Conservation (phyloP, 2,888 invertebrate species). For the Ceriagrion tenellum region DNA sequence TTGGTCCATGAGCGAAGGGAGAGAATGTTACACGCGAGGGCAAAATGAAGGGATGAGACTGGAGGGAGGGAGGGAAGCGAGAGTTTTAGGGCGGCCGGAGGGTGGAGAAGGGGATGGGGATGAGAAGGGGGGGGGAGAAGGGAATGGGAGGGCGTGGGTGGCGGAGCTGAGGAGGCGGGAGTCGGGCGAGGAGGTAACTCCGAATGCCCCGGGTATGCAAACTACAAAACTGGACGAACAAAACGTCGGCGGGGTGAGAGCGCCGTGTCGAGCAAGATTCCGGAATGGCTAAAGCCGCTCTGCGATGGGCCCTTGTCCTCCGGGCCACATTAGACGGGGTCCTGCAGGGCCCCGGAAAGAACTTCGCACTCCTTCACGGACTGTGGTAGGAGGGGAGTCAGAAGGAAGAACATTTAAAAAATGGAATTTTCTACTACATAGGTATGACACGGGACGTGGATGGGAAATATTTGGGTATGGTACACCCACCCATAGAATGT, state of each 20-base stretch:
- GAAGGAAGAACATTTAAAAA: too few species aligned
- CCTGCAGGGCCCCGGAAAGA: not conserved
- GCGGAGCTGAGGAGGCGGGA: not conserved
- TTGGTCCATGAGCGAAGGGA: slow-evolving; percentile 36
- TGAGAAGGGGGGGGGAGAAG: not conserved
- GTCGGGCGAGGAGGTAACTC: not conserved
- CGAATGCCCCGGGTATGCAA: slow-evolving; percentile 46
- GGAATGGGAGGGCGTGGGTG: too few species aligned
- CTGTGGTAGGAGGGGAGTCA: not conserved
- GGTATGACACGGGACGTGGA: too few species aligned
- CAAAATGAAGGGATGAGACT: not conserved
- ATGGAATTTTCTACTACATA: too few species aligned
- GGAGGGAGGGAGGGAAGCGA: not conserved
- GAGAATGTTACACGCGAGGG: not conserved
- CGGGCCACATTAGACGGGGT: not conserved
- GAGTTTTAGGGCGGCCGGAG: not conserved
- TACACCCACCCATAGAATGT: too few species aligned
- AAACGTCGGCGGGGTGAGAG: slow-evolving; percentile 25
- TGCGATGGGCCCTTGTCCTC: slow-evolving; percentile 9
- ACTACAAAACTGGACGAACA: slow-evolving; percentile 39
- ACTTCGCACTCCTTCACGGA: not conserved
- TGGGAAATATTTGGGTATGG: too few species aligned
- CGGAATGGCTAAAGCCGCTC: slow-evolving; percentile 32
- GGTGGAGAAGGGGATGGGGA: too few species aligned
- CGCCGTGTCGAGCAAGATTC: slow-evolving; percentile 49